phyloP scores from a whole-genome alignment of 2,797 vertebrate species.

The Tauraco hartlaubi region DNA sequence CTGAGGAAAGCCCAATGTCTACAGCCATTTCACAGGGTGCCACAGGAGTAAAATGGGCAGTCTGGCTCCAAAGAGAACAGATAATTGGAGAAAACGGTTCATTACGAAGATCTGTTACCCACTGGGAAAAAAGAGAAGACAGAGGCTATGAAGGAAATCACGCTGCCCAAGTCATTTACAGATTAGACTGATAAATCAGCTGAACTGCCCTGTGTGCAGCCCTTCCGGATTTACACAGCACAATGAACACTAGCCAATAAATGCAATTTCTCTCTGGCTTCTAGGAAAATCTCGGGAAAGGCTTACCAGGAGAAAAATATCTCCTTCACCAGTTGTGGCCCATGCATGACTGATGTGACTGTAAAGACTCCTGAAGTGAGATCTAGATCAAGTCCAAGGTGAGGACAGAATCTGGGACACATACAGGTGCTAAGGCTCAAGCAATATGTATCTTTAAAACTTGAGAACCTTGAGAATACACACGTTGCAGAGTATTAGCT shows the following conservation, averaged over 20 bases:
- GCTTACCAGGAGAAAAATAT: not conserved
- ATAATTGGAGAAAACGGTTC: not conserved
- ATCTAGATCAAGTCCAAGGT: not conserved
- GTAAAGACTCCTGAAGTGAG: not conserved
- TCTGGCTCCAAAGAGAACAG: not conserved
- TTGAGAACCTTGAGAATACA: not conserved
- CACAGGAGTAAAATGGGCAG: not conserved
- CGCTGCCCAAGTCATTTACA: not conserved
- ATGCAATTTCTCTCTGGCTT: not conserved
- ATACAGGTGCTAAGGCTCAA: not conserved
- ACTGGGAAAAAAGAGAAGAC: not conserved
- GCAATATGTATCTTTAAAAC: not conserved
- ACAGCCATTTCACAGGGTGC: not conserved
- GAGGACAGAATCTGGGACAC: not conserved
- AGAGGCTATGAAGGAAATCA: not conserved
- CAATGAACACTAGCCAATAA: not conserved
- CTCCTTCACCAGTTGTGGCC: rapidly evolving
- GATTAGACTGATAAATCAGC: not conserved
- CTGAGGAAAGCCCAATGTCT: not conserved
- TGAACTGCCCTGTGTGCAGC: not conserved
- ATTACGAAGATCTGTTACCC: not conserved
- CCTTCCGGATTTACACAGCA: not conserved
- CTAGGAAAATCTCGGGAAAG: not conserved
- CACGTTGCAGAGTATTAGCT: not conserved
- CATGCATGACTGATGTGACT: not conserved